Percentiles rank a stretch among this genome's conserved stretches.
These are phyloP conservation scores for Eurypyga helias DNA, from an alignment of 2,113 vertebrate species.

Conservation along the genomic window DNA sequence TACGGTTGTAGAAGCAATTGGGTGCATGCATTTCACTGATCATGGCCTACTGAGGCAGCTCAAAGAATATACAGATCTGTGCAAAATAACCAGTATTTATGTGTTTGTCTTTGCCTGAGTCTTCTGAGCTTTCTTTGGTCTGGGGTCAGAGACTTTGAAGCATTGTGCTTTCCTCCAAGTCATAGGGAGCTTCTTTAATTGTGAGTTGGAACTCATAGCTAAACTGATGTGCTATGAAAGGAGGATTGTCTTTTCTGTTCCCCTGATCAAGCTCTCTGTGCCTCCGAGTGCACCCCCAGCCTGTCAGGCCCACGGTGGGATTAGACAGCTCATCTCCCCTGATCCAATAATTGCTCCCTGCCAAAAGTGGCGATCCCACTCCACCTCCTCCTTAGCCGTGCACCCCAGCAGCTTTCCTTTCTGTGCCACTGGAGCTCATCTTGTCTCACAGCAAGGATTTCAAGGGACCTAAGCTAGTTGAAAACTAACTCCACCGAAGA, in stretches of 20 bases:
- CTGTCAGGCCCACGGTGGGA: neutral
- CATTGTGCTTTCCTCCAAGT: neutral
- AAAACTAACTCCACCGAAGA: neutral
- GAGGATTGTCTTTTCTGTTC: neutral
- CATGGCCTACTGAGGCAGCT: neutral
- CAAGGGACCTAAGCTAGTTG: neutral
- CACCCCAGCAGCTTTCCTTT: neutral
- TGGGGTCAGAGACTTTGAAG: neutral
- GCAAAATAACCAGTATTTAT: neutral
- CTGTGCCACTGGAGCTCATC: neutral
- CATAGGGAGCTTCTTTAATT: neutral
- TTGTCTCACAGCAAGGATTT: neutral
- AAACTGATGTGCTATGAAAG: fast-evolving
- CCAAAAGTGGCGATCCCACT: neutral
- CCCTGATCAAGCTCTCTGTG: neutral
- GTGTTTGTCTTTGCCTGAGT: neutral
- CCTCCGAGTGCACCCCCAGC: neutral
- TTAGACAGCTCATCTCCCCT: neutral
- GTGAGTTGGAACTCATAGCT: neutral
- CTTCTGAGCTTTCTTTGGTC: neutral
- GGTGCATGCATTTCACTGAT: fast-evolving
- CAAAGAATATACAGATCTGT: neutral
- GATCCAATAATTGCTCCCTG: neutral
- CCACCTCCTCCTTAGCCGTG: neutral
- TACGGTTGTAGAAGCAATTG: neutral